Evolutionary conservation across 1,140 invertebrate species (phyloP).

Genomic region (Halictus rubicundus): DNA sequence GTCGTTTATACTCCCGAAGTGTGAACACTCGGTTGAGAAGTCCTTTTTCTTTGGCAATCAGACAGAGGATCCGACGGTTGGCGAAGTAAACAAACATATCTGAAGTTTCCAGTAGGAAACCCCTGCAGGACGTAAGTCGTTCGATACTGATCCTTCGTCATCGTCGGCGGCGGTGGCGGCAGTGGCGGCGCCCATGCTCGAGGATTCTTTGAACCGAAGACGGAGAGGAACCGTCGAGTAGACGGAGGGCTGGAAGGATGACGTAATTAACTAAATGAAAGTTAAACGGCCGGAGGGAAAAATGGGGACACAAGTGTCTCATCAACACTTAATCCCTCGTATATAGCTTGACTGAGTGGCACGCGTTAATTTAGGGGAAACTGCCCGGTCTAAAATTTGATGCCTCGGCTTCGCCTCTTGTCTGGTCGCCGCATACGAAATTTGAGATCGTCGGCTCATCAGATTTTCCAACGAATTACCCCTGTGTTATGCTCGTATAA

Average conservation of each 20-base stretch:
- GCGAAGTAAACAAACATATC: not conserved
- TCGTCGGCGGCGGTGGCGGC: not conserved
- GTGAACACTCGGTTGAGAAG: not conserved
- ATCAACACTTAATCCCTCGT: constrained; percentile 27
- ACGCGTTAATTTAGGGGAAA: constrained; percentile 33
- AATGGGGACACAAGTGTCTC: constrained; percentile 1
- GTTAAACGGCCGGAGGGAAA: constrained; percentile 3
- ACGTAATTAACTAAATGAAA: constrained; percentile 15
- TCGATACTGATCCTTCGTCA: not conserved
- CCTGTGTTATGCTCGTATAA: constrained; percentile 29
- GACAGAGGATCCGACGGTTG: not conserved
- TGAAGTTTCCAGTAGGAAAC: not conserved
- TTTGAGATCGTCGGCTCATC: constrained; percentile 37
- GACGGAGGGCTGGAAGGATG: not conserved
- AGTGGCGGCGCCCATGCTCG: not conserved
- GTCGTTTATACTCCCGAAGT: not conserved
- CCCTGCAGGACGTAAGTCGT: not conserved
- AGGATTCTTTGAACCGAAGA: not conserved
- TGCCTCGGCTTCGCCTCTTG: constrained; percentile 10
- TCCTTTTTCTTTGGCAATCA: constrained; percentile 6
- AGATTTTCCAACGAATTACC: constrained; percentile 42
- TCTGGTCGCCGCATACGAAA: constrained; percentile 19
- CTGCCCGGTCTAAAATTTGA: constrained; percentile 31
- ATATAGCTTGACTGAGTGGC: not conserved
- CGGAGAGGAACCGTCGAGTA: too few relatives aligned